Base-by-base conservation (phyloP, 2,888 invertebrate genomes). In the Drosophila ezoana region DNA sequence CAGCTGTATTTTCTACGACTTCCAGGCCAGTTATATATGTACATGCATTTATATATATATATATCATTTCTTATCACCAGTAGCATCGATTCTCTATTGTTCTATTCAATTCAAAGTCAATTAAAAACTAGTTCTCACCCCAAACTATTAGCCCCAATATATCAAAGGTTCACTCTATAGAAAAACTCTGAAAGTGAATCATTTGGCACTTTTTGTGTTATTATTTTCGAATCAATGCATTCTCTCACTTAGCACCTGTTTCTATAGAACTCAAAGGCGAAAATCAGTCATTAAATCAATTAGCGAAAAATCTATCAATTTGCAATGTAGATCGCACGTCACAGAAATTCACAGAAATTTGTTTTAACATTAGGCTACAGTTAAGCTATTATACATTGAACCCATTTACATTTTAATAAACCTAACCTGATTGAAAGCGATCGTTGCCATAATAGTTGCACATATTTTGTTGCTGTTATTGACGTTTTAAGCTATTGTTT, bases 281-380 rank as follows among this genome's bases (percentile, higher is more conserved):
- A 41, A 60, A 51, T 70, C 57, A 47, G 60, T 58, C 61, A 58
- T 75, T 67, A 68, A 76, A 73, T 58, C 87, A 87, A 87, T 85
- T 73, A 81, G 76, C 79, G 79, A 58, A 72, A 63, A 60, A 79
- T 62, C 68, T 61, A 63, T 51, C 45, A 20, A 81, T 82, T 76
- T 72, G 63, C 76, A 78, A 81, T 76, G 76, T 72, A 75, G 57
- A 78, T 76, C 74, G 47, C 57, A 38, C 18, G 35, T 44, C 47
- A 87, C 28, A 28, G 28, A 28, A 28, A 72, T 87, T 81, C 86
- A 81, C 63, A 62, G 82, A 87, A 82, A 82, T 85, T 79, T 79
- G 76, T 81, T 63, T 60, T 64, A 53, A 53, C 64, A 74, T 70
- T 78, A 65, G 56, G 56, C 65, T 59, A 56, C 57, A 71, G 76